Conservation (phyloP, 2,888 invertebrate species). For the Scaptomyza polygonia region DNA sequence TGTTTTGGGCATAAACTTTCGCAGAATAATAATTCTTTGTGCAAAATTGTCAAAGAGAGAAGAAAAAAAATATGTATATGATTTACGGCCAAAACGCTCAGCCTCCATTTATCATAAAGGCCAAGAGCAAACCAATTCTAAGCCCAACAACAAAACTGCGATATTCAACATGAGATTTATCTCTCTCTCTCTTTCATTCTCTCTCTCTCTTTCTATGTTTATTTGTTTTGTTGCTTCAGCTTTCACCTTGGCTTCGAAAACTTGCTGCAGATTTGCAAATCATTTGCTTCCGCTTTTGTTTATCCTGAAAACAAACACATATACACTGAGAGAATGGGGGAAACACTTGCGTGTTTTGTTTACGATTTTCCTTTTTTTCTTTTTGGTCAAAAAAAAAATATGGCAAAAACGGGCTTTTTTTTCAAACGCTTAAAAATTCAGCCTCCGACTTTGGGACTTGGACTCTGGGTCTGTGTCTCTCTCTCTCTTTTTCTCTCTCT, state of each 20-base stretch:
- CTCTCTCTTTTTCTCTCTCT: constrained; percentile 21
- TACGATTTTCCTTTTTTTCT: constrained; percentile 28
- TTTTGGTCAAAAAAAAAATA: not conserved
- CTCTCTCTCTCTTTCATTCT: not conserved
- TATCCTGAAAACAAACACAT: constrained; percentile 35
- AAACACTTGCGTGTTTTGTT: constrained; percentile 36
- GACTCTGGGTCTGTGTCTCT: constrained; percentile 29
- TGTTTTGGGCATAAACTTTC: not conserved
- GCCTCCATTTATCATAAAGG: constrained; percentile 70
- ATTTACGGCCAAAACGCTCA: constrained; percentile 61
- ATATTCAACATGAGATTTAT: constrained; percentile 36
- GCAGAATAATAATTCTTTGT: not conserved
- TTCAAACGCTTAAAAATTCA: not conserved
- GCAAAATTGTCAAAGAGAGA: constrained; percentile 19
- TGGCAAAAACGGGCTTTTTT: constrained; percentile 1
- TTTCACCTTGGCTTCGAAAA: constrained; percentile 56
- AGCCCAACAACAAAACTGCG: constrained; percentile 29
- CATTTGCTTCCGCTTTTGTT: constrained; percentile 54
- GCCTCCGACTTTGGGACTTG: not conserved
- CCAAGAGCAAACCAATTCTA: constrained; percentile 43
- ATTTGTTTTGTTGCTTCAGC: constrained; percentile 21
- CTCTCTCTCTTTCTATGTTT: not conserved
- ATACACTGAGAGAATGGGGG: too few species aligned
- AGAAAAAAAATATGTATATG: constrained; percentile 22
- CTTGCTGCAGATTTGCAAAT: constrained; percentile 58